Conservation (phyloP, 2,113 vertebrate genomes). For the Paradoxurus hermaphroditus region DNA sequence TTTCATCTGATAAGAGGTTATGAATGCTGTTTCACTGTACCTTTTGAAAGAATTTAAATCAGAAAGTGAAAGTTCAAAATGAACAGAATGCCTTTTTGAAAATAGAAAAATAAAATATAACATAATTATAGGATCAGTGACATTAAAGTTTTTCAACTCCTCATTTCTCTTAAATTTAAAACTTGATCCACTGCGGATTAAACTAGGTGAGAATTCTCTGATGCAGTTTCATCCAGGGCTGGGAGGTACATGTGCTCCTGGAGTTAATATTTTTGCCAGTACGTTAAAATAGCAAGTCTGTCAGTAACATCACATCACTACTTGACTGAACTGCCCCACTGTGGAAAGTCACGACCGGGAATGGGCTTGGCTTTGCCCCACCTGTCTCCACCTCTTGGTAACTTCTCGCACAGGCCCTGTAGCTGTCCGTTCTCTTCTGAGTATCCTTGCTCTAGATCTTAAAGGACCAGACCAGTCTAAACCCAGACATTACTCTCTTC, state of each 20-base stretch:
- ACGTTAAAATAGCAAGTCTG: neutral
- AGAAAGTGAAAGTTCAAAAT: neutral
- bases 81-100: neutral
- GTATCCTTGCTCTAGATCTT: neutral
- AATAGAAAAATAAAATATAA: neutral
- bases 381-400: neutral
- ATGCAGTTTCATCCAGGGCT: neutral
- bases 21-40: neutral
- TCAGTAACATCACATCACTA: neutral
- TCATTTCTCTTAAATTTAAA: neutral
- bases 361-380: neutral
- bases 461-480: neutral
- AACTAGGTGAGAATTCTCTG: neutral
- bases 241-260: neutral
- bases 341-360: neutral
- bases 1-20: neutral
- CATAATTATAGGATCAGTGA: neutral
- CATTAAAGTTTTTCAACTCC: neutral
- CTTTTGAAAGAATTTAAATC: neutral
- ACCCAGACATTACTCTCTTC: neutral
- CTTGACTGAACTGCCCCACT: neutral
- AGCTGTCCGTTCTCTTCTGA: neutral
- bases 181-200: neutral
- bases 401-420: neutral
- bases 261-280: neutral